phyloP scores from a whole-genome alignment of 2,888 invertebrate species.

The Eristalis arbustorum region DNA sequence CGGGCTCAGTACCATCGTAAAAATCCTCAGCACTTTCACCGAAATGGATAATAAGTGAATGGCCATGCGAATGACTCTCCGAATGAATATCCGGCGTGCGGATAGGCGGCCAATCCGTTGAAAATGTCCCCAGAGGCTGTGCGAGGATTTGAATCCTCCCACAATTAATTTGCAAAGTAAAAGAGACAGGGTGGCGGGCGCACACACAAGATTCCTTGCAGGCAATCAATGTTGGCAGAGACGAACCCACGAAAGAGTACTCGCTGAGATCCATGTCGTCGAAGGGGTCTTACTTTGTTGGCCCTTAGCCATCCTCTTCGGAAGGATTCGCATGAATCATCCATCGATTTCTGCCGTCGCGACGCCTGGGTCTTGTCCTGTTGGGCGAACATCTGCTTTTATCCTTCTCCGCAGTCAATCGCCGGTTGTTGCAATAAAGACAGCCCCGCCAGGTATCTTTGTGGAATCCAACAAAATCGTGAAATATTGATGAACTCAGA shows the following conservation, averaged over 20 bases:
- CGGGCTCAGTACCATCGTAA: neutral
- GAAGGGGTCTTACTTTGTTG: neutral
- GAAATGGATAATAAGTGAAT: conserved; percentile 37
- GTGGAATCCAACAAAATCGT: neutral
- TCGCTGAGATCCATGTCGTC: neutral
- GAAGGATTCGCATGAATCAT: neutral
- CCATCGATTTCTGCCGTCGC: no score
- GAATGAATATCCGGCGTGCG: neutral
- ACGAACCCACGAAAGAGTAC: no score
- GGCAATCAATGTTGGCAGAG: no score
- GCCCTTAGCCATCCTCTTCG: neutral
- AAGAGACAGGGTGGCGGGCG: no score
- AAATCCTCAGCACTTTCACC: neutral
- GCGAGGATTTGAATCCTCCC: neutral
- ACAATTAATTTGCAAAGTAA: no score
- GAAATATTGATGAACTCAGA: conserved; percentile 16
- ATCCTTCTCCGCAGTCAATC: neutral
- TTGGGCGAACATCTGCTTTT: neutral
- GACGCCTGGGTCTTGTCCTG: no score
- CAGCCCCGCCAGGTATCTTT: neutral
- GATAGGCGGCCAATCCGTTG: neutral
- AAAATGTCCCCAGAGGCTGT: neutral
- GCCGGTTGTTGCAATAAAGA: neutral
- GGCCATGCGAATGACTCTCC: conserved; percentile 20
- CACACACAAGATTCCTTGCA: no score